Evolutionary conservation across 2,113 vertebrate genomes (phyloP), one percentile per base, ranked within the genome.

Genomic region (Silurus glanis): DNA sequence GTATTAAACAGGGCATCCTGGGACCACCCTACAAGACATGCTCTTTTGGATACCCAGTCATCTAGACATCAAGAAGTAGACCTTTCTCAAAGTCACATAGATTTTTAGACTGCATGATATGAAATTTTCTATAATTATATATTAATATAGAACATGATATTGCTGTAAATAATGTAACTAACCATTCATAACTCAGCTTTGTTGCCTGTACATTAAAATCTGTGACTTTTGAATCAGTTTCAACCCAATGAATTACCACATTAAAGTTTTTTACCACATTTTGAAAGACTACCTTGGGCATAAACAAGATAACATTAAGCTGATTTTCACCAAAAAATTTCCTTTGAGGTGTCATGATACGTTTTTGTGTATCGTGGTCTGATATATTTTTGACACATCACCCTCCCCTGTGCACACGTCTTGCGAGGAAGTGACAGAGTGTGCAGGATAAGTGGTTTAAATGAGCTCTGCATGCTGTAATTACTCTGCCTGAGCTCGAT

Each of bases 381-480:
- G 56, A 80, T 37, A 80, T 80, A 80, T 80, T 80, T 80, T 9
- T 45, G 61, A 67, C 62, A 82, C 19, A 51, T 51, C n/a, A 2
- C 7, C 62, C 47, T 71, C 49, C 47, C 64, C 0, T n/a, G 21
- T 45, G 80, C 69, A 6, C 69, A 14, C 13, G 21, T 75, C 61
- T n/a, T 71, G 80, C 71, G 58, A 66, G 49, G 51, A 51, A 19
- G 59, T 56, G 61, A 16, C 69, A 51, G 71, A n/a, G 61, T 78
- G 55, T 49, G 80, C n/a, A 58, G 80, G 80, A 67, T 87, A 87
- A 87, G 80, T 87, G 80, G 86, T 14, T 83, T 55, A 78, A 87
- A 97, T 96, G 95, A 95, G 95, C 93, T 97, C 95, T 96, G 95
- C 96, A 95, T 96, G 94, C 94, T 96, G 96, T 97, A 97, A 97